Evolutionary conservation across 2,113 vertebrate species (phyloP), one percentile per base, ranked within the genome.

Genomic region (Callaeas wilsoni): DNA sequence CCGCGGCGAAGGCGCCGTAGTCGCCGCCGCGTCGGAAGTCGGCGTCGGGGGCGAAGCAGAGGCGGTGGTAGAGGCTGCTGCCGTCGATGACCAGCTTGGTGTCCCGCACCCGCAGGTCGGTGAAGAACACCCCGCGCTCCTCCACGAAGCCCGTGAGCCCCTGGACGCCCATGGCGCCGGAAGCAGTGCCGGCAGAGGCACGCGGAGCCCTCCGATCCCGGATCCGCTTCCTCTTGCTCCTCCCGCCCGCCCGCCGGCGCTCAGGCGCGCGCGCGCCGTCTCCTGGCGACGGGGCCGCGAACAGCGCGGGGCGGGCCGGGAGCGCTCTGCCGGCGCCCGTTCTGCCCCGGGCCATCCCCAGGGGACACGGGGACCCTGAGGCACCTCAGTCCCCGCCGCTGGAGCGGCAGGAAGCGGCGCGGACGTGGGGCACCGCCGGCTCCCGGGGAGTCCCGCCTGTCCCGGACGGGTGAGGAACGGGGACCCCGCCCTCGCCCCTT

Each of bases 81-180:
- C 99, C 99, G 37, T 99, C 99, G 37, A 99, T 98, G 32, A 99
- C 95, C 71, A 99, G 90, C 50, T 97, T 98, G 57, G 98, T 99
- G 94, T 99, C 98, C 90, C 97, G 96, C 87, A 99, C 90, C 67
- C 97, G 98, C 80, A 99, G 59, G 77, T 99, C 98, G 35, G 94
- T 95, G 52, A 99, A 98, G 84, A 99, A 98, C n/a, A 97, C 76
- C 13, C 91, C 97, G 7, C 98, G 97, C 88, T 99, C 98, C 67
- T 96, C 97, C 83, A 99, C 98, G 44, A 98, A 99, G 32, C 98
- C 98, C 57, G 98, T 98, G 46, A 99, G 96, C 12, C 99, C 99
- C 9, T 97, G 98, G 33, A 99, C 97, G 47, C 99, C 99, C 99
- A 99, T 99, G 3, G 33, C 10, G 7, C n/a, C 82, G 85, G 89